Percentiles rank a stretch among this genome's conserved stretches.
Conservation (phyloP, 2,797 vertebrate genomes). For the Monodelphis domestica region DNA sequence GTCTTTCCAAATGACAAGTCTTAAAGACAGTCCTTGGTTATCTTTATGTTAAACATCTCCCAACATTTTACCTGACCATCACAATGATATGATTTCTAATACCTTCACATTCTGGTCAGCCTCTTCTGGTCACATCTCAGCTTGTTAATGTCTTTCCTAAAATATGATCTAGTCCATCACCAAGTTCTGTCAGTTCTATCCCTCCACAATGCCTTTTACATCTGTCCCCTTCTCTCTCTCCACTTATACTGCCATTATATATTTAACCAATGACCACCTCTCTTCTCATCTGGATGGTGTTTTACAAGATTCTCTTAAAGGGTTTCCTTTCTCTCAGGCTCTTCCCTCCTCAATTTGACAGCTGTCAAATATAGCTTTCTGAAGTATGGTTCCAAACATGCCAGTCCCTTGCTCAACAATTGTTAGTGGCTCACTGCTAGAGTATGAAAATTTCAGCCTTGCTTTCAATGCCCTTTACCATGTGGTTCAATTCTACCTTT, state of each 20-base stretch:
- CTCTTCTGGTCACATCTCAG: not conserved
- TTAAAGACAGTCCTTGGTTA: not conserved
- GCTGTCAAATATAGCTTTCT: not conserved
- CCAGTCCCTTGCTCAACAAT: not conserved
- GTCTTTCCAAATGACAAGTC: conserved; percentile 51
- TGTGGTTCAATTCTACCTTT: not conserved
- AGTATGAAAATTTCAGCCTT: not conserved
- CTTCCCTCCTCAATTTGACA: not conserved
- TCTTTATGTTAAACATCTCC: not conserved
- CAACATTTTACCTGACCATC: not conserved
- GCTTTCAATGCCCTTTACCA: not conserved
- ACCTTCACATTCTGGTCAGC: not conserved
- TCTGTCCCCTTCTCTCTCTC: not conserved
- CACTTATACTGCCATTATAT: not conserved
- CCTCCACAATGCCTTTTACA: not conserved
- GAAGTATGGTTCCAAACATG: not conserved
- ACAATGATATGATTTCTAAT: not conserved
- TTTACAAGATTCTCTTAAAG: not conserved
- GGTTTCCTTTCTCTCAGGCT: not conserved
- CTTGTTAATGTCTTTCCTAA: not conserved
- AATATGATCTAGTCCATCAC: not conserved
- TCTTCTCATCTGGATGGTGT: not conserved
- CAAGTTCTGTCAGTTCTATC: not conserved
- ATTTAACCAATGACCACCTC: not conserved
- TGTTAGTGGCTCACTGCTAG: not conserved